Base-by-base conservation (phyloP, 2,888 invertebrate species). In the Halocaridina rubra region DNA sequence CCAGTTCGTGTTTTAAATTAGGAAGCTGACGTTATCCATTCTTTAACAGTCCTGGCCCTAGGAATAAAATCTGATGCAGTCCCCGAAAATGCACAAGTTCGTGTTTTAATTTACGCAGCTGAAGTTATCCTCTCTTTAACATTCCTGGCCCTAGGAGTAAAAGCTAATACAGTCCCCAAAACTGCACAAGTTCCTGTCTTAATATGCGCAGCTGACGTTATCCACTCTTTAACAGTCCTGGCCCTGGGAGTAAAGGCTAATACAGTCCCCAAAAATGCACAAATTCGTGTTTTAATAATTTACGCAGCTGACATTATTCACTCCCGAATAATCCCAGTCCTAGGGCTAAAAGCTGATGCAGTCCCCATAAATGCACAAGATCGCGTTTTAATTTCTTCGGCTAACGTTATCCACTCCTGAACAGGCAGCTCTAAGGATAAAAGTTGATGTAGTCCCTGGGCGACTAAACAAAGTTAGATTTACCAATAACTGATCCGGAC, bases 401-500 rank as follows among this genome's bases (percentile, higher is more conserved):
- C 89, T 30, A 91, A 91, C 89, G 91, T 92, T 24, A 90, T 92
- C 88, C 91, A 92, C 89, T 90, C 91, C 80, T 92, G 91, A 89
- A 89, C 91, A 39, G 82, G 91, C 13, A 91, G 81, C 89, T 19
- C 78, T 92, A 86, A 90, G 90, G 3, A 89, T 91, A 57, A 92
- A 92, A 89, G 89, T 90, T 32, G 91, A 92, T 89, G 91, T 91
- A 71, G 89, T 91, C 69, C 91, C 91, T 10, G 91, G 92, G 13
- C 91, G 91, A 80, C 81, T 91, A 84, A 92, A 91, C 87, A 91
- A 91, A 92, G 91, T 90, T 75, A 93, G 91, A 89, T 93, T 94
- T 90, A 91, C 92, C 89, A 92, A 93, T 89, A 94, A 93, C 88
- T 93, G 93, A 1, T 92, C 94, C 0, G 94, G 95, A 64, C 89